phyloP scores from a whole-genome alignment of 1,140 invertebrate genomes.

The Vanessa tameamea region DNA sequence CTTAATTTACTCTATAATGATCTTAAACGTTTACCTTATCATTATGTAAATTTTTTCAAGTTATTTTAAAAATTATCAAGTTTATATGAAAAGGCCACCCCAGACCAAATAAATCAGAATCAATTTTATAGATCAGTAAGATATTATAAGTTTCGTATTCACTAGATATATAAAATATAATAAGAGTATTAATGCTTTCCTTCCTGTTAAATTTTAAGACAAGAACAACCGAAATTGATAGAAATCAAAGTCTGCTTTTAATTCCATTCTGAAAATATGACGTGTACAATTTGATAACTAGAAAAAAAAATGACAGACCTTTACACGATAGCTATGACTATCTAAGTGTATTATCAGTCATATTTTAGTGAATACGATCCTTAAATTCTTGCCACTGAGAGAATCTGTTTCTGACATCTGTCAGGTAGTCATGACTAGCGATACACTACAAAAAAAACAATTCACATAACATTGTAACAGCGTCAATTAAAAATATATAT shows the following conservation, averaged over 20 bases:
- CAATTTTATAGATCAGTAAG: slow-evolving; percentile 2
- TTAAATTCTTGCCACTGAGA: not conserved
- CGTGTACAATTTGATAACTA: not conserved
- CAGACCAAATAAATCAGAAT: slow-evolving; percentile 13
- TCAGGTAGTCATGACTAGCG: too few relatives aligned
- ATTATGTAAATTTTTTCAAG: not conserved
- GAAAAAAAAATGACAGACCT: not conserved
- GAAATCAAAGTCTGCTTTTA: too few relatives aligned
- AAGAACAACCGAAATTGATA: too few relatives aligned
- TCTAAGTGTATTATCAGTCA: not conserved
- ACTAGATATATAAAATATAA: slow-evolving; percentile 12
- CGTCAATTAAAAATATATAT: too few relatives aligned
- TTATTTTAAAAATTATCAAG: slow-evolving; percentile 9
- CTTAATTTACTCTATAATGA: not conserved
- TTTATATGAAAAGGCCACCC: slow-evolving; percentile 22
- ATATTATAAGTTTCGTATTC: slow-evolving; percentile 13
- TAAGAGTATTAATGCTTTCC: too few relatives aligned
- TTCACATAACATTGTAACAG: too few relatives aligned
- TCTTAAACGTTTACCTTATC: not conserved
- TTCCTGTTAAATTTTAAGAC: too few relatives aligned
- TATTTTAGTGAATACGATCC: slow-evolving; percentile 27
- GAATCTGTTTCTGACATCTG: too few relatives aligned
- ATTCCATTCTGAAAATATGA: not conserved
- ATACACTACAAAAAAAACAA: too few relatives aligned
- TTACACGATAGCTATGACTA: not conserved